Evolutionary conservation across 2,888 invertebrate species (phyloP).

Genomic region (Callimorpha dominula): DNA sequence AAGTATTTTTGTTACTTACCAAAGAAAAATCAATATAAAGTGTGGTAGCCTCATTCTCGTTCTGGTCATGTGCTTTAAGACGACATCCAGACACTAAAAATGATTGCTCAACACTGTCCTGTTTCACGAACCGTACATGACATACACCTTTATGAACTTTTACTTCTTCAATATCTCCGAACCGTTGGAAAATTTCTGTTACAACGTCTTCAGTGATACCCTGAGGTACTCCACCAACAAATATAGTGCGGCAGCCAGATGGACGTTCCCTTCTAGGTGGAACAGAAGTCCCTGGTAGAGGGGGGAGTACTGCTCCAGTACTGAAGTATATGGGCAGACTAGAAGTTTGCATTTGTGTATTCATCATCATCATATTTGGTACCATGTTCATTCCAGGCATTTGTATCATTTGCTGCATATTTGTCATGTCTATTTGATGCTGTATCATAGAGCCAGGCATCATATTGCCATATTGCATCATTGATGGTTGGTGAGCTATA

Average conservation of each 20-base stretch:
- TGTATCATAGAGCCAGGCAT: constrained; percentile 52
- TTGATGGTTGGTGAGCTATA: constrained; percentile 28
- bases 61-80: constrained; percentile 90
- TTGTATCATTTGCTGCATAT: constrained; percentile 50
- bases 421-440: constrained; percentile 57
- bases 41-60: constrained; percentile 90
- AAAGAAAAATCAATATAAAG: constrained; percentile 96
- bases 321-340: constrained; percentile 85
- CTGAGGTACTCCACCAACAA: constrained; percentile 96
- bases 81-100: constrained; percentile 93
- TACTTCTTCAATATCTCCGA: constrained; percentile 79
- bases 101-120: constrained; percentile 93
- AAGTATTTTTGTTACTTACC: constrained; percentile 58
- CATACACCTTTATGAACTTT: constrained; percentile 96
- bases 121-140: constrained; percentile 94
- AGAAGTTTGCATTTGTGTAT: constrained; percentile 57
- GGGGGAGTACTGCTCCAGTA: constrained; percentile 93
- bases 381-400: constrained; percentile 47
- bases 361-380: constrained; percentile 81
- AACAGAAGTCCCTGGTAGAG: constrained; percentile 92
- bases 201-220: constrained; percentile 93
- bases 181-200: constrained; percentile 94
- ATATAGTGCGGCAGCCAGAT: constrained; percentile 95
- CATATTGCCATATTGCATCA: constrained; percentile 59
- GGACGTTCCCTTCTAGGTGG: constrained; percentile 94